These are phyloP conservation scores for Dynastes maya DNA, from an alignment of 2,888 invertebrate species.

Conservation along the genomic window DNA sequence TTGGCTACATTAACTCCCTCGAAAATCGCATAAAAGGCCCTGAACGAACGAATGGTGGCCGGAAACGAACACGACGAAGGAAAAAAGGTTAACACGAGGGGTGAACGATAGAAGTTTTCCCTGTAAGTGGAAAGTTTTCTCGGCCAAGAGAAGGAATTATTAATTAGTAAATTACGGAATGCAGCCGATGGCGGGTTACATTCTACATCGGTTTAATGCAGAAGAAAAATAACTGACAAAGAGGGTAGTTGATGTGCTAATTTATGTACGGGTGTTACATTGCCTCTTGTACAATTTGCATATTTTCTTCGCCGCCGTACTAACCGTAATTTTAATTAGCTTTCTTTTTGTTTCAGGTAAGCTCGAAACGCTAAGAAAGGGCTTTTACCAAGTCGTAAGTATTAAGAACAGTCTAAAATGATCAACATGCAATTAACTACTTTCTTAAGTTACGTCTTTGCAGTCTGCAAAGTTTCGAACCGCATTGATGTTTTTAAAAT, in stretches of 20 bases:
- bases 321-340: constrained; percentile 8
- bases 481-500: too few relatives aligned
- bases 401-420: background rate
- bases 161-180: constrained; percentile 43
- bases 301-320: background rate
- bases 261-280: background rate
- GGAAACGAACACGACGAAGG: constrained; percentile 38
- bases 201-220: constrained; percentile 15
- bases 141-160: constrained; percentile 33
- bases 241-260: constrained; percentile 37
- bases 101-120: constrained; percentile 12
- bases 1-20: constrained; percentile 46
- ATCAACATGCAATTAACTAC: too few relatives aligned
- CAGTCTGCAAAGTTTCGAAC: too few relatives aligned
- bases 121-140: constrained; percentile 26
- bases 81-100: constrained; percentile 35
- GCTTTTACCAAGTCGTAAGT: constrained; percentile 17
- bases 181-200: constrained; percentile 14
- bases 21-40: constrained; percentile 37
- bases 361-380: background rate
- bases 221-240: constrained; percentile 12
- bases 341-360: constrained; percentile 36
- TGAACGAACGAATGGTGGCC: constrained; percentile 33
- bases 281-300: constrained; percentile 10
- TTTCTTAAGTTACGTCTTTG: too few relatives aligned